Base-by-base conservation (phyloP, 2,797 vertebrate species). In the Poecilia wingei region DNA sequence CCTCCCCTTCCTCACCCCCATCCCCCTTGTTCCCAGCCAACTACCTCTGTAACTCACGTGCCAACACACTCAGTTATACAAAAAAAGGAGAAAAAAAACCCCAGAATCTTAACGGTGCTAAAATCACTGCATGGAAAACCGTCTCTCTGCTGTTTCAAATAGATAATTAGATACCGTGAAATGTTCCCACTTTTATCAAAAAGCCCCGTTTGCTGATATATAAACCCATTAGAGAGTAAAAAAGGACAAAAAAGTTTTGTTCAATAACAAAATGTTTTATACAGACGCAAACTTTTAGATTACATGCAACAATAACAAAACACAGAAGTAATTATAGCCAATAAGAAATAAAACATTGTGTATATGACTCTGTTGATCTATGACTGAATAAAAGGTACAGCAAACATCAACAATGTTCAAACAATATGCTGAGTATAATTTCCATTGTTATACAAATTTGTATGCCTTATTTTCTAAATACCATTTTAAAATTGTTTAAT, bases 21-120 rank as follows among this genome's bases (percentile, higher is more conserved):
- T 49, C 49, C 82, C 74, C 96, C 95, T 93, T 41, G 96, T 45
- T 78, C 36, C 33, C 71, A 57, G 28, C 75, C 77, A 95, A 64
- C 78, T 82, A 79, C 22, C 53, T 59, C 81, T 46, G 74, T 75
- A 91, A 86, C 84, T 96, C 96, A 97, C 95, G 91, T 96, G 96
- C 90, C 94, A 93, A 94, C 94, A 93, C 92, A 94, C 92, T 94
- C 77, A 71, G 61, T 75, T 49, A 74, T 51, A 78, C 75, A 82
- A 39, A 76, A 80, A 73, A 43, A 46, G 69, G 76, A 13, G 43
- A 71, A 55, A 36, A 82, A 86, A 74, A 83, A 83, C 84, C 72
- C 87, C 57, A 36, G 33, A 45, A 74, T 57, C 84, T 84, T 2
- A 36, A 81, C 78, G 49, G 80, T 76, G 79, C 53, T 46, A 76